A percentile compares a stretch with the other conserved stretches of the same genome.
Evolutionary conservation across 1,140 invertebrate species (phyloP).

Genomic region (Tetranychus urticae): DNA sequence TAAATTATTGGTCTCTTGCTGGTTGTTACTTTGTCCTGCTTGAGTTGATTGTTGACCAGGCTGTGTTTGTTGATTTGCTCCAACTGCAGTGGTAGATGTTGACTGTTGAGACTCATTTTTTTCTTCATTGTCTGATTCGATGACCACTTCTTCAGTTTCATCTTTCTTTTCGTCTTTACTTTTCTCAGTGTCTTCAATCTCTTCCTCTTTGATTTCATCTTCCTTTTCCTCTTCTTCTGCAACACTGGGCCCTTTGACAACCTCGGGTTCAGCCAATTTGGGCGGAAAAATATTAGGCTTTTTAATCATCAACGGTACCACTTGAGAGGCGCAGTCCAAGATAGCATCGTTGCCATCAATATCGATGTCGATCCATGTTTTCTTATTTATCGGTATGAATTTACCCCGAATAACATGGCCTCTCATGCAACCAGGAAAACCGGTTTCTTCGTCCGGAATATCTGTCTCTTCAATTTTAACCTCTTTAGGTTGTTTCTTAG

Average conservation of each 20-base stretch:
- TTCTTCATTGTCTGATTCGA: background rate
- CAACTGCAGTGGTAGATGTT: background rate
- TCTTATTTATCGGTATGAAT: constrained; percentile 10
- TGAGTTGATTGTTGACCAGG: no score
- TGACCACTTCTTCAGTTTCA: background rate
- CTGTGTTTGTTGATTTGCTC: no score
- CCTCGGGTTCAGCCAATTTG: constrained; percentile 3
- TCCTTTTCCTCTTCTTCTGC: background rate
- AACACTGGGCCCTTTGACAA: constrained; percentile 1
- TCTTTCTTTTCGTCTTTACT: constrained; percentile 6
- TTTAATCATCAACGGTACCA: constrained; percentile 15
- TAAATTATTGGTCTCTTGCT: constrained; percentile 4
- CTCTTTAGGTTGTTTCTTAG: no score
- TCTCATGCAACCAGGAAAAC: background rate
- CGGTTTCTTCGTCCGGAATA: background rate
- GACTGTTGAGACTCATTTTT: background rate
- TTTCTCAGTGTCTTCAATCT: constrained; percentile 4
- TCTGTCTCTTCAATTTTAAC: background rate
- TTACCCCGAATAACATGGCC: background rate
- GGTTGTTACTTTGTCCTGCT: background rate
- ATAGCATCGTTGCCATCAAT: constrained; percentile 12
- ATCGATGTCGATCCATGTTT: constrained; percentile 5
- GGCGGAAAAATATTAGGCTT: constrained; percentile 11
- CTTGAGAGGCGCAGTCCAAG: constrained; percentile 14
- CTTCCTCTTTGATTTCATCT: background rate